Conservation (phyloP, 2,113 vertebrate species). For the Nettapus auritus region DNA sequence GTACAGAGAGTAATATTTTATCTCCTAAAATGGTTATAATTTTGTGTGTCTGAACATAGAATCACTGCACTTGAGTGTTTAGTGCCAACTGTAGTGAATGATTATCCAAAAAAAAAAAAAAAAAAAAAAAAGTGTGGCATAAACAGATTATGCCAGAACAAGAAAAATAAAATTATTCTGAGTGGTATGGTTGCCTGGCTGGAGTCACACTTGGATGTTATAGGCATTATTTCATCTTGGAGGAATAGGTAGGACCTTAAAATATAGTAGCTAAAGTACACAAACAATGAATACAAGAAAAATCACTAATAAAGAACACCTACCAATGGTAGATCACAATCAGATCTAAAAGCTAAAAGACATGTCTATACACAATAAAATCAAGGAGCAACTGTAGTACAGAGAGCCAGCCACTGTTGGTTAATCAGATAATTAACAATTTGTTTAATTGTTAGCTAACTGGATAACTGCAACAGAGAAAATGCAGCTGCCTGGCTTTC, state of each 20-base stretch:
- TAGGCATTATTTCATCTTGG: not conserved
- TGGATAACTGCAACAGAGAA: not conserved
- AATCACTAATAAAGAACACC: not conserved
- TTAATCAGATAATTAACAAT: not conserved
- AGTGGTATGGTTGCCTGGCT: not conserved
- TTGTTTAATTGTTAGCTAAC: not conserved
- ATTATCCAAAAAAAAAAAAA: not conserved
- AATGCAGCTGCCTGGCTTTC: not conserved
- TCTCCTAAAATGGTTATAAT: not conserved
- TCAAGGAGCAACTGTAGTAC: not conserved
- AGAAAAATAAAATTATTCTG: not conserved
- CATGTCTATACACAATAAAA: not conserved
- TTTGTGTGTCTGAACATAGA: not conserved
- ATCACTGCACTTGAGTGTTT: not conserved
- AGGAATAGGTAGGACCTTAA: not conserved
- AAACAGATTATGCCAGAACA: not conserved
- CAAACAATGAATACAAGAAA: not conserved
- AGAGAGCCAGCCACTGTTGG: not conserved
- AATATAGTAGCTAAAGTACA: not conserved
- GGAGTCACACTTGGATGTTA: not conserved
- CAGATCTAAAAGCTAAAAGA: not conserved
- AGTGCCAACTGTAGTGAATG: not conserved
- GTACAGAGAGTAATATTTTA: not conserved
- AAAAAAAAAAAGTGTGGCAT: not conserved
- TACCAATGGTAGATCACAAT: rapidly evolving